Evolutionary conservation across 2,888 invertebrate genomes (phyloP), one percentile per base, ranked within the genome.

Genomic region (Volucella bombylans): DNA sequence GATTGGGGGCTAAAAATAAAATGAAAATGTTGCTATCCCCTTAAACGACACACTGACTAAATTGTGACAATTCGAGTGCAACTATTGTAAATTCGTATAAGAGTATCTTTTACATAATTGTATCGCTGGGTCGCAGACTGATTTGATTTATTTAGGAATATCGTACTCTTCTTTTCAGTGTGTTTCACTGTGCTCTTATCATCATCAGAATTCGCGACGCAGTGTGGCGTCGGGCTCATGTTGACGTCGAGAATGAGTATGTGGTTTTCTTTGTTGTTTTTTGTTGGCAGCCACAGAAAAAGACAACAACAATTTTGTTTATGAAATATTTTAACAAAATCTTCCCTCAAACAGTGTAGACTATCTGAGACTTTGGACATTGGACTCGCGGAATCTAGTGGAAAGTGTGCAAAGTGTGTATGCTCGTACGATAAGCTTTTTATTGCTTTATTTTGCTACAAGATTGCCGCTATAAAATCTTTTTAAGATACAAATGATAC

Each of bases 291-390:
- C 4, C 6, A 65, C 9, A 23, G 31, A 45, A 52, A 43, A 8
- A 23, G 31, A 31, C 18, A 23, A 23, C 18, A 39, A 54, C 45
- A 12, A 14, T 11, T 39, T 43, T 15, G 54, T 54, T 45, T 31
- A 31, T 6, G 31, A 41, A 62, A 47, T 69, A 62, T 47, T 11
- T 62, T 54, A 41, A 61, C 6, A 23, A 54, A 15, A 39, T 68
- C 41, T 45, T 15, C 31, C 8, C 43, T 4, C 15, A 47, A 39
- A 14, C 41, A 31, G 14, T 54, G 38, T 38, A 31, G 59, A 57
- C 43, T 52, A 67, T 61, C 61, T 68, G n/a, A 52, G 55, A 78
- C 78, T 78, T 78, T 78, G 55, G 78, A 78, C 69, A 18, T 78
- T 78, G 78, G 61, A 76, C 76, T 18, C 12, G 39, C 14, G n/a